Base-by-base conservation (phyloP, 2,888 invertebrate species). In the Diplazon laetatorius region DNA sequence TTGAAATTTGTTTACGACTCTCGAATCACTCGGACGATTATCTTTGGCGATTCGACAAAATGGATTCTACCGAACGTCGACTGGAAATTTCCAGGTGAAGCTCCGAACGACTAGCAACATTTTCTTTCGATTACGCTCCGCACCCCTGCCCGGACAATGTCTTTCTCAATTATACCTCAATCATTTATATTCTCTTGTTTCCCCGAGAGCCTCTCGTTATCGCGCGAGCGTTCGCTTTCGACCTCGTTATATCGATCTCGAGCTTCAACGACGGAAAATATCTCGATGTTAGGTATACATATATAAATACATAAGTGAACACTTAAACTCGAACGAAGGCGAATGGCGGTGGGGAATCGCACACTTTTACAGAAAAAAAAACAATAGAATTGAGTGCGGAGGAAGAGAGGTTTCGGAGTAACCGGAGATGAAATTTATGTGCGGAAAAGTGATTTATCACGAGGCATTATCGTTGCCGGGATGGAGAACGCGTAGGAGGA, bases 401-500 rank as follows among this genome's bases (percentile, higher is more conserved):
- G 65, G 42, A 46, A 48, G 39, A 42, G 60, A 66, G n/a, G n/a
- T n/a, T n/a, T 44, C 57, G 68, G 62, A 68, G 68, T 59, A 59
- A 73, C 50, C 69, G 48, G 69, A 63, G 73, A 60, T 65, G 57
- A 74, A 78, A 78, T 78, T 78, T 78, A 78, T 73, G 72, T 69
- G 63, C 73, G 59, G 42, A 16, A 18, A 37, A 73, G 73, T 70
- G 73, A 78, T 78, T 78, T 73, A 73, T 78, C 73, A 65, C 65
- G 63, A 30, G 73, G 63, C 73, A 73, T 78, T 76, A 73, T 73
- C 73, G 78, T 78, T 65, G 63, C 18, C 46, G 20, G 39, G 63
- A 48, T 68, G 63, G 63, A 63, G 60, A 77, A 59, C 48, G 75
- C 35, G 77, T 73, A 69, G 73, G 77, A 77, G 72, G 52, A 66